A percentile compares a stretch with the other conserved stretches of the same genome.
Conservation (phyloP, 2,113 vertebrate genomes). For the Grus americana region DNA sequence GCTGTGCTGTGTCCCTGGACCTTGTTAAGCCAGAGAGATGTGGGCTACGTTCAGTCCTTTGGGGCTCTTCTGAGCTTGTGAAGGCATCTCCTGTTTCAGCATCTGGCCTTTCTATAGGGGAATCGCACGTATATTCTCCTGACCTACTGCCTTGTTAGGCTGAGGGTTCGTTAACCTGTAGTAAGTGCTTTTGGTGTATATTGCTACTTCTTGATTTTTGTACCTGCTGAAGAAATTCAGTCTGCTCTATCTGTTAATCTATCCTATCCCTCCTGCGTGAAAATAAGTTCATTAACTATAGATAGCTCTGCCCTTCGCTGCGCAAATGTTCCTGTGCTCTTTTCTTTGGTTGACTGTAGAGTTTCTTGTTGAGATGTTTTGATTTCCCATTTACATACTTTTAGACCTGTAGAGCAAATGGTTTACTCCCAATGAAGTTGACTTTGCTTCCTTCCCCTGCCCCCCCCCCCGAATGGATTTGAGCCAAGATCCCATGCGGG, state of each 20-base stretch:
- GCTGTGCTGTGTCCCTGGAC: background rate
- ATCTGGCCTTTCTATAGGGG: background rate
- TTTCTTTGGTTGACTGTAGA: background rate
- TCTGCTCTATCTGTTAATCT: background rate
- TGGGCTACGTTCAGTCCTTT: background rate
- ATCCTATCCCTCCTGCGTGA: background rate
- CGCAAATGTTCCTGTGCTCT: background rate
- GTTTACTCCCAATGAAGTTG: background rate
- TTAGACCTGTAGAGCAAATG: background rate
- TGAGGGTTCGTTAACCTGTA: background rate
- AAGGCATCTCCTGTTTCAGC: slow-evolving; percentile 18
- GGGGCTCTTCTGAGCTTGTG: background rate
- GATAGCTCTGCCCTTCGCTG: background rate
- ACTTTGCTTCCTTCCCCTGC: background rate
- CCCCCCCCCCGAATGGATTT: background rate
- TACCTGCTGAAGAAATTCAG: background rate
- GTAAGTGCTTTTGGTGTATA: background rate
- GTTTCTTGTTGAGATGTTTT: background rate
- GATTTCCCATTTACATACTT: background rate
- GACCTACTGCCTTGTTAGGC: background rate
- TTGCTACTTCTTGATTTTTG: background rate
- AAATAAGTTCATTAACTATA: background rate
- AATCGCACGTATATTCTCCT: background rate
- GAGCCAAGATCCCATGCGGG: background rate
- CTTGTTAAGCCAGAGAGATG: background rate